These are phyloP conservation scores for Enteromius thamalakanensis DNA, from an alignment of 2,797 vertebrate species.

Conservation along the genomic window DNA sequence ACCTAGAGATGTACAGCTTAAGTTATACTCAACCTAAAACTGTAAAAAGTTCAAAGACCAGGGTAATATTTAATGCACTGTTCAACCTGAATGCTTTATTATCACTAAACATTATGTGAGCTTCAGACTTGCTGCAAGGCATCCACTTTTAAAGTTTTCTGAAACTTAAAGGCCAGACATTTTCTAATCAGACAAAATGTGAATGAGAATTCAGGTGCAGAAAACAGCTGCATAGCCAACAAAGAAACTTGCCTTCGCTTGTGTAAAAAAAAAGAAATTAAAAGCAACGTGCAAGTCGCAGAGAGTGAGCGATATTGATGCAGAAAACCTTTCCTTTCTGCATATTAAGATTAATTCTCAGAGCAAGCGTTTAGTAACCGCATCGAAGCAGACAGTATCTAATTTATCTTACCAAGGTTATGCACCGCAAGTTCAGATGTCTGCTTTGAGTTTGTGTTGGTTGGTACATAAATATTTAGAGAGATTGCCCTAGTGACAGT, in stretches of 20 bases:
- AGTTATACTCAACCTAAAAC: neutral
- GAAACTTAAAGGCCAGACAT: conserved; percentile 56
- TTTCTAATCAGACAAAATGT: conserved; percentile 66
- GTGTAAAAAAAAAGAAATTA: conserved; percentile 5
- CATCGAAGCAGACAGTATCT: conserved; percentile 7
- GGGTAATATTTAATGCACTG: neutral
- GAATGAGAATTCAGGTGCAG: conserved; percentile 64
- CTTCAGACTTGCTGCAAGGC: conserved; percentile 57
- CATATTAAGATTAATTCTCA: conserved; percentile 34
- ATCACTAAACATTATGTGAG: conserved; percentile 56
- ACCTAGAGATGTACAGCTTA: neutral
- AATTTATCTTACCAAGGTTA: conserved; percentile 43
- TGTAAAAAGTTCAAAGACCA: neutral
- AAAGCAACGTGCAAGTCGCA: conserved; percentile 58
- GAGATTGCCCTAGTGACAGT: conserved; percentile 46
- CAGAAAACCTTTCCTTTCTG: conserved; percentile 58
- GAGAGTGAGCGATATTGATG: conserved; percentile 38
- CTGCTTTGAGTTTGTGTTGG: conserved; percentile 34
- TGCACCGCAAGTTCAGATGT: conserved; percentile 37
- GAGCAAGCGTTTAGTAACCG: conserved; percentile 45
- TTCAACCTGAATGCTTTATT: conserved; percentile 15
- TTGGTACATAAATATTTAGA: conserved; percentile 60
- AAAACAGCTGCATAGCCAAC: conserved; percentile 34
- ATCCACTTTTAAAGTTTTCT: conserved; percentile 57
- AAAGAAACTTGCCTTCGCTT: neutral